Base-by-base conservation (phyloP, 2,797 vertebrate species). In the Gouania willdenowi region DNA sequence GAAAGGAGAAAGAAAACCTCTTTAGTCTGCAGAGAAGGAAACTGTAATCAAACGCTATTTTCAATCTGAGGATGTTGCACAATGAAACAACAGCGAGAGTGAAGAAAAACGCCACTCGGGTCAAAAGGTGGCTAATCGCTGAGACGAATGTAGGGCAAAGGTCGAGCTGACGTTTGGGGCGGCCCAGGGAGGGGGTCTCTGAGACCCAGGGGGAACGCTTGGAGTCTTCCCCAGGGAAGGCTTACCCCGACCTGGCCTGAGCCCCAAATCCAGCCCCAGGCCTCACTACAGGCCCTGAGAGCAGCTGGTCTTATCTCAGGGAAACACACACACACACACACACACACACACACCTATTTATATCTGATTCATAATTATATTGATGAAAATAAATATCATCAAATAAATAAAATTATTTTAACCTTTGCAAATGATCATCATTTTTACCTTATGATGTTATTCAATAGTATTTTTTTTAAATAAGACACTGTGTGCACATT, bases 251-350 rank as follows among this genome's bases (percentile, higher is more conserved):
- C 59, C 53, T 50, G 78, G 63, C 79, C 69, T n/a, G 17, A 58
- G 38, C 78, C 68, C 74, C 77, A 66, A 70, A 64, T 71, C 27
- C 1, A 77, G 19, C 35, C 64, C 67, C 52, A 25, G 66, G 69
- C 62, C 65, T 66, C 6, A 1, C 26, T 18, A 28, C 75, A 79
- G 59, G 65, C 63, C 80, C 69, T 84, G 78, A 82, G 77, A 82
- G 81, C 41, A 4, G 28, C 13, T 26, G 1, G 42, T 68, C 83
- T 87, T 89, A 90, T 88, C 88, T 69, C 38, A 66, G 82, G 84
- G 87, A 88, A 89, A 79, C 87, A 87, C 83, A 56, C 83, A 37
- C 32, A 25, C 55, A 26, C 31, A 24, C 25, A 1, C 22, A 27
- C 40, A 50, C 24, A 41, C 47, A 1, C 37, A 36, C 23, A 32